Evolutionary conservation across 1,140 invertebrate species (phyloP).

Genomic region (Lerema accius): DNA sequence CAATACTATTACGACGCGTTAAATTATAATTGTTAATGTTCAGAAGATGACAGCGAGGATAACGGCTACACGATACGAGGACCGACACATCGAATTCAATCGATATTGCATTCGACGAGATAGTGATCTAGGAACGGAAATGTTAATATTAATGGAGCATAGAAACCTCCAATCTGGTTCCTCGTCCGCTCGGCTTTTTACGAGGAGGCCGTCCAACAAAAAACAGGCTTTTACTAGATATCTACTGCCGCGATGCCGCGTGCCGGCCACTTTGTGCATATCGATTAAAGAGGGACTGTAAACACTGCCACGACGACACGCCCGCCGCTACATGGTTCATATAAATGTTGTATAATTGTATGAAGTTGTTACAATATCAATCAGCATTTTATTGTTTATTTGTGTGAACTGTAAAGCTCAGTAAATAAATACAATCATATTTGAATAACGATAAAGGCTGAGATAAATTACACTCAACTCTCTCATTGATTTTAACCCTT

Average conservation of each 20-base stretch:
- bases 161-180: conserved; percentile 18
- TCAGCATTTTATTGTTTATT: no score
- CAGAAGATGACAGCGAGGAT: conserved; percentile 1
- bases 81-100: background rate
- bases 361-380: no score
- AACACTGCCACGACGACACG: no score
- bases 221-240: background rate
- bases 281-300: background rate
- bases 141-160: conserved; percentile 25
- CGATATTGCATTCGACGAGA: background rate
- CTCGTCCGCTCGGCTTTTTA: conserved; percentile 12
- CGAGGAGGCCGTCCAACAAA: background rate
- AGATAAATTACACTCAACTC: no score
- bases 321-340: no score
- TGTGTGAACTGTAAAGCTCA: no score
- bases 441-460: no score
- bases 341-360: no score
- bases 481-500: no score
- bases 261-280: background rate
- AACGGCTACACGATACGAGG: background rate
- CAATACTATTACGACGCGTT: background rate
- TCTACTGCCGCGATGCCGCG: no score
- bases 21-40: conserved; percentile 19
- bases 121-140: conserved; percentile 11
- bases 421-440: no score